A percentile compares a stretch with the other conserved stretches of the same genome.
Evolutionary conservation across 2,888 invertebrate genomes (phyloP).

Genomic region (Stictocephala bisonia): DNA sequence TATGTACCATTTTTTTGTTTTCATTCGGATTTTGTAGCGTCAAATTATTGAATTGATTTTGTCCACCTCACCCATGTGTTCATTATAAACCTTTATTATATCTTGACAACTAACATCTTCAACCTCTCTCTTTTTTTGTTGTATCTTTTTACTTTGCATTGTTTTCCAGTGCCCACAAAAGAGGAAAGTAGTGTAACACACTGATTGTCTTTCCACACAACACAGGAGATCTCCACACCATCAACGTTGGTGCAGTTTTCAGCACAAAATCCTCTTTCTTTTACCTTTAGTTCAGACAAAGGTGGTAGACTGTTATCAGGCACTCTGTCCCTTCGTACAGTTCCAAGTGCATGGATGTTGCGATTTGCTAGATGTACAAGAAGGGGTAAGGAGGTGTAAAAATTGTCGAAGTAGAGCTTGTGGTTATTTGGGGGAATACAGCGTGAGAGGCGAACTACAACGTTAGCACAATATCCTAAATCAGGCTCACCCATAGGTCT

Average conservation of each 20-base stretch:
- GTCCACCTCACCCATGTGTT: slow-evolving; percentile 60
- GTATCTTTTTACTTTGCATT: slow-evolving; percentile 51
- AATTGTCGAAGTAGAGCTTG: slow-evolving; percentile 62
- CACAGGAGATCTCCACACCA: slow-evolving; percentile 54
- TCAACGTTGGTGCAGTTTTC: slow-evolving; percentile 57
- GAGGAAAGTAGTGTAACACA: slow-evolving; percentile 58
- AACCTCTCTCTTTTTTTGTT: slow-evolving; percentile 49
- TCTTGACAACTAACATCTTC: slow-evolving; percentile 58
- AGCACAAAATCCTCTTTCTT: slow-evolving; percentile 55
- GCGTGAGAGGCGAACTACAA: slow-evolving; percentile 61
- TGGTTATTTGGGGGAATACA: slow-evolving; percentile 60
- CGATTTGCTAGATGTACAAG: slow-evolving; percentile 57
- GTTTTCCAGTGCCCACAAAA: slow-evolving; percentile 57
- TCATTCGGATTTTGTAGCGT: slow-evolving; percentile 58
- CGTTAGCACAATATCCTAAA: slow-evolving; percentile 61
- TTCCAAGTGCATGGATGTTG: slow-evolving; percentile 60
- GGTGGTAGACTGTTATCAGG: slow-evolving; percentile 61
- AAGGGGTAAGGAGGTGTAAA: slow-evolving; percentile 59
- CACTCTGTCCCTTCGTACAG: slow-evolving; percentile 60
- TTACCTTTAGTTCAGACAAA: slow-evolving; percentile 60
- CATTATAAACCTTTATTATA: slow-evolving; percentile 59
- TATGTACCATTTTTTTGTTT: slow-evolving; percentile 61
- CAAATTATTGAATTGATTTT: slow-evolving; percentile 59
- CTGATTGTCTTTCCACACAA: slow-evolving; percentile 56
- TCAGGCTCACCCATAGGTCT: slow-evolving; percentile 55